Evolutionary conservation across 1,140 invertebrate genomes (phyloP).

Genomic region (Drosophila equinoxialis): DNA sequence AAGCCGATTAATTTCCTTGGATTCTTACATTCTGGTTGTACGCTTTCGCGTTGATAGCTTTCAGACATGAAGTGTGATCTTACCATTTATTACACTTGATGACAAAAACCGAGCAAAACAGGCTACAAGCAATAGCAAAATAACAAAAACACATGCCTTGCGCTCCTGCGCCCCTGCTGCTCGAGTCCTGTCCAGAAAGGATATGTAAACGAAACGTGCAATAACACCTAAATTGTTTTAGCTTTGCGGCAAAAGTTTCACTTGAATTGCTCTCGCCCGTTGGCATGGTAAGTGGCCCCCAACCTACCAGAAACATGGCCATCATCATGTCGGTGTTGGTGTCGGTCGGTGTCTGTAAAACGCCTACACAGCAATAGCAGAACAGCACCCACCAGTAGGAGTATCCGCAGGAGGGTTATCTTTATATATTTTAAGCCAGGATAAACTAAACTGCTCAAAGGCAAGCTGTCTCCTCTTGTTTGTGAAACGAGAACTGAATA

Average conservation of each 20-base stretch:
- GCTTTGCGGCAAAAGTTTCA: conserved; percentile 27
- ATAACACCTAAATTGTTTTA: conserved; percentile 60
- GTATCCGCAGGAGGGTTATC: conserved; percentile 9
- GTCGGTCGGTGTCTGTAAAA: conserved; percentile 2
- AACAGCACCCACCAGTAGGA: conserved; percentile 4
- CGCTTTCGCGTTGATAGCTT: conserved; percentile 10
- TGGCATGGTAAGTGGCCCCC: conserved; percentile 8
- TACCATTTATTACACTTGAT: conserved; percentile 49
- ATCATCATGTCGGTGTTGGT: no score
- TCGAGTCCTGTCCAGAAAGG: conserved; percentile 19
- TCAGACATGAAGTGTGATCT: conserved; percentile 41
- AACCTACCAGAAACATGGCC: neutral
- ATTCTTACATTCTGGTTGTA: conserved; percentile 26
- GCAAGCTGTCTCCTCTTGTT: conserved; percentile 10
- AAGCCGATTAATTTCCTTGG: conserved; percentile 55
- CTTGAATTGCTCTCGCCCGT: conserved; percentile 32
- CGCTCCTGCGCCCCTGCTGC: neutral
- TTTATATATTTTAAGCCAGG: conserved; percentile 18
- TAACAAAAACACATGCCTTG: conserved; percentile 10
- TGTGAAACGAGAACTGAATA: conserved; percentile 46
- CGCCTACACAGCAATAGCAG: conserved; percentile 20
- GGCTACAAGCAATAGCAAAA: conserved; percentile 8
- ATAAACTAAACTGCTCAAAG: conserved; percentile 15
- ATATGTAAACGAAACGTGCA: conserved; percentile 56
- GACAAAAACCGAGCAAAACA: conserved; percentile 38